A percentile compares a stretch with the other conserved stretches of the same genome.
These are phyloP conservation scores for Marmota monax DNA, from an alignment of 2,113 vertebrate species.

Conservation along the genomic window DNA sequence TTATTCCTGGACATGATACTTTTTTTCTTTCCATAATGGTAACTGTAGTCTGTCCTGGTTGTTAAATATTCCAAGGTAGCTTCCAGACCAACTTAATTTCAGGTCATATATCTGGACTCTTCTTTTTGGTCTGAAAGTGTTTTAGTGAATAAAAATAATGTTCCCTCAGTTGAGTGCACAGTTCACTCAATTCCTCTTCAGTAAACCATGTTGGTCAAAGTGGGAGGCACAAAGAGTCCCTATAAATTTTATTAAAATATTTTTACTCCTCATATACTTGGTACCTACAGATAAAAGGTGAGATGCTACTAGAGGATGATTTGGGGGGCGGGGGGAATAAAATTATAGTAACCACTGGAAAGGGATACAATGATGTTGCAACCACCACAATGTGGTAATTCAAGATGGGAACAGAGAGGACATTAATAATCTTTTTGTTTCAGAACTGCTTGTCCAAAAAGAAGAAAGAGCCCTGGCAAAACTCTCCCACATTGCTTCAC, in stretches of 20 bases:
- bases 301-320: neutral
- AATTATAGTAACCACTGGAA: neutral
- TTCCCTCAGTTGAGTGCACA: neutral
- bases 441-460: neutral
- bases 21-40: neutral
- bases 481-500: neutral
- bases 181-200: neutral
- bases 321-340: neutral
- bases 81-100: neutral
- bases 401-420: neutral
- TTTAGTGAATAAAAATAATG: neutral
- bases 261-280: neutral
- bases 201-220: neutral
- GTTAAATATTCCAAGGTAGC: neutral
- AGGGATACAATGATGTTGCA: neutral
- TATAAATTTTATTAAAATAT: neutral
- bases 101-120: neutral
- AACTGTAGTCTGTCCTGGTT: neutral
- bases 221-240: neutral
- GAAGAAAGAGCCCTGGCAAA: neutral
- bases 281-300: neutral
- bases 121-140: neutral
- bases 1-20: neutral
- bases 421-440: neutral
- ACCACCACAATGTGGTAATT: neutral